These are phyloP conservation scores for Clusia tigrina DNA, from an alignment of 2,888 invertebrate genomes.

Conservation along the genomic window DNA sequence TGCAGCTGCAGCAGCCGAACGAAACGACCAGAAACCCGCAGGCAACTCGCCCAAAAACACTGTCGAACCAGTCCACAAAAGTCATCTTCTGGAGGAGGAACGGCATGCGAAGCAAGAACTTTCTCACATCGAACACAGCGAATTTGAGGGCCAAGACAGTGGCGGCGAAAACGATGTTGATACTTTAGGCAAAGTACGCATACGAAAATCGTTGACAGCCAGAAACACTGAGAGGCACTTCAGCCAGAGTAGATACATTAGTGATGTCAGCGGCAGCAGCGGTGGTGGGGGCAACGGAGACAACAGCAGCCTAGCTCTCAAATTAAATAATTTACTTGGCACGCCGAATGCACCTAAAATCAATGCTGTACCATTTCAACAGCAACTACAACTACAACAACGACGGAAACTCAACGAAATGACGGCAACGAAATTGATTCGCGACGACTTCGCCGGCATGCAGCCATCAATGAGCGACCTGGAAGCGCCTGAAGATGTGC, in stretches of 20 bases:
- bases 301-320: conserved; percentile 31
- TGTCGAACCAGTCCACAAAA: conserved; percentile 42
- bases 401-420: conserved; percentile 31
- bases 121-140: conserved; percentile 26
- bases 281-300: conserved; percentile 28
- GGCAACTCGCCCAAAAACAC: conserved; percentile 13
- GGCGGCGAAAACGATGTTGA: conserved; percentile 34
- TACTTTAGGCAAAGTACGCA: conserved; percentile 47
- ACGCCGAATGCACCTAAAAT: conserved; percentile 55
- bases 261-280: conserved; percentile 32
- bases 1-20: conserved; percentile 28
- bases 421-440: conserved; percentile 33
- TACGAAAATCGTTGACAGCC: conserved; percentile 56
- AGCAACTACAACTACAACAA: conserved; percentile 23
- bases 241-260: conserved; percentile 25
- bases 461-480: conserved; percentile 37
- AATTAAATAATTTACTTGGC: conserved; percentile 24
- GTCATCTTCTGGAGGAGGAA: conserved; percentile 33
- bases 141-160: conserved; percentile 34
- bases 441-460: conserved; percentile 16
- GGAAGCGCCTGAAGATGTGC: conserved; percentile 24
- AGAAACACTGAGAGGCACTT: conserved; percentile 35
- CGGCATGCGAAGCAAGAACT: conserved; percentile 29
- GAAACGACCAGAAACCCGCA: background rate
- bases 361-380: conserved; percentile 37